Conservation (phyloP, 2,888 invertebrate species). For the Phragmatobia fuliginosa region DNA sequence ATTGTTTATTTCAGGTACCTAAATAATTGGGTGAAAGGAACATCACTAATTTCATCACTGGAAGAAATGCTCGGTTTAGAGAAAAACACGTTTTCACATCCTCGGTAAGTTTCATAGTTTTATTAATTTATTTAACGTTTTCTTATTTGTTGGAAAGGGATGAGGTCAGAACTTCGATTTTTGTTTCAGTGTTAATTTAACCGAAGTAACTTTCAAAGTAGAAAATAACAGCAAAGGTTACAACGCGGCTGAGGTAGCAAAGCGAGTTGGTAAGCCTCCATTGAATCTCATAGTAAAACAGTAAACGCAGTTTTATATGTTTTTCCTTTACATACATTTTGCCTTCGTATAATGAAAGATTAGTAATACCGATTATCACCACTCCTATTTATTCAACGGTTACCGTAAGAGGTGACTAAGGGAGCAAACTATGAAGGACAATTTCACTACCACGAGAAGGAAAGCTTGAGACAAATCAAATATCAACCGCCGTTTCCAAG, state of each 20-base stretch:
- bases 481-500: no score
- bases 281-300: neutral
- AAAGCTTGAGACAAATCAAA: no score
- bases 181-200: slow-evolving; percentile 89
- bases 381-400: no score
- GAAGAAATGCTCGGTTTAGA: slow-evolving; percentile 90
- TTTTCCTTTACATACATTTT: no score
- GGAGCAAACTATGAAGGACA: no score
- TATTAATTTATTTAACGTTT: neutral
- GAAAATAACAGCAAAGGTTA: slow-evolving; percentile 88
- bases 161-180: slow-evolving; percentile 7
- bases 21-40: slow-evolving; percentile 90
- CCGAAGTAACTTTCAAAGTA: slow-evolving; percentile 93
- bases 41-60: slow-evolving; percentile 89
- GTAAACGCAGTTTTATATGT: neutral
- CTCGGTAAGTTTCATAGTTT: slow-evolving; percentile 80
- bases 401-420: no score
- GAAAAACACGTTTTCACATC: slow-evolving; percentile 87
- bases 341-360: no score
- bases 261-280: slow-evolving; percentile 87
- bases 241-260: slow-evolving; percentile 89
- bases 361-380: no score
- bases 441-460: no score
- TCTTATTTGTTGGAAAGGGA: neutral
- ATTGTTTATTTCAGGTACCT: slow-evolving; percentile 68